These are phyloP conservation scores for Gracilinanus agilis DNA, from an alignment of 2,113 vertebrate genomes.

Conservation along the genomic window DNA sequence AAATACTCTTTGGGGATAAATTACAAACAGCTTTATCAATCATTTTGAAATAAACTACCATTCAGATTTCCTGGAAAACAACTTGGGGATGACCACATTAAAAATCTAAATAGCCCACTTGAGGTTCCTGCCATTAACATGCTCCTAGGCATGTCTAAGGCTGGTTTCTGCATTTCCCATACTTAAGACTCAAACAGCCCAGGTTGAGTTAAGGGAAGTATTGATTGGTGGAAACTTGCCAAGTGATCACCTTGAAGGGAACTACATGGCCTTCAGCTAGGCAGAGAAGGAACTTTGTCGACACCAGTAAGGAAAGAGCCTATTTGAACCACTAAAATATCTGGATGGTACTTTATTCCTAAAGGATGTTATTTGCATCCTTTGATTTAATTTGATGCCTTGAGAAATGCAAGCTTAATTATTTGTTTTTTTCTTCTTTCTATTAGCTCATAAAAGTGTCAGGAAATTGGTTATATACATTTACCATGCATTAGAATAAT, in stretches of 20 bases:
- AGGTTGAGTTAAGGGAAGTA: neutral
- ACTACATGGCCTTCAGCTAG: neutral
- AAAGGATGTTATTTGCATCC: neutral
- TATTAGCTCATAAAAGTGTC: neutral
- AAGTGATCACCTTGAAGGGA: neutral
- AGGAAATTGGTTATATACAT: neutral
- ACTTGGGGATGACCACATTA: neutral
- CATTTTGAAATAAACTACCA: neutral
- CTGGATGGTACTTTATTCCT: neutral
- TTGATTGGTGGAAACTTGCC: neutral
- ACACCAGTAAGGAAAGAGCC: neutral
- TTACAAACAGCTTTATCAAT: neutral
- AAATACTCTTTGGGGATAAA: neutral
- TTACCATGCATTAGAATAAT: neutral
- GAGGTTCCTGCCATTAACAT: neutral
- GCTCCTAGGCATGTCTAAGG: neutral
- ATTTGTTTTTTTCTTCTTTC: neutral
- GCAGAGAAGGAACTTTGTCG: neutral
- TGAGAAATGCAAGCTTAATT: neutral
- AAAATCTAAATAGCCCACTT: neutral
- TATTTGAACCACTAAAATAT: neutral
- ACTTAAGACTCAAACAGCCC: neutral
- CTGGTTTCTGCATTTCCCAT: neutral
- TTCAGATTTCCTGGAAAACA: neutral
- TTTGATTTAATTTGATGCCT: neutral